Conservation (phyloP, 2,113 vertebrate genomes). For the Sciurus niger region DNA sequence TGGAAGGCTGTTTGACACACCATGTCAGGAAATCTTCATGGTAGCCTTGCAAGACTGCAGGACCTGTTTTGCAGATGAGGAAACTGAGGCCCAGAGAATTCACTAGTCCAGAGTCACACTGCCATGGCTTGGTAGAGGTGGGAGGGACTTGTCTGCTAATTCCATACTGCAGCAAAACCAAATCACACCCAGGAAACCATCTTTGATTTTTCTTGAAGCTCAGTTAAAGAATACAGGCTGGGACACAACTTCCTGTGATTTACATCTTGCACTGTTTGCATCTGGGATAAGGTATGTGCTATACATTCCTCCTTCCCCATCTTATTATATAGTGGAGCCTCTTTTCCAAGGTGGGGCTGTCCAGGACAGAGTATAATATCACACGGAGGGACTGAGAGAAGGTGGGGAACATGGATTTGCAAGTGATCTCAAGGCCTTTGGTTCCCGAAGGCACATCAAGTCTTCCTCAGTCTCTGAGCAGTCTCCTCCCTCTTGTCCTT, state of each 20-base stretch:
- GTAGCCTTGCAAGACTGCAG: neutral
- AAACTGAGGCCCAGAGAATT: neutral
- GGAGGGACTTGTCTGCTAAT: neutral
- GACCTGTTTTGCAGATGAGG: neutral
- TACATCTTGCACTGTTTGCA: neutral
- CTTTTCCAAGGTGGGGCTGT: neutral
- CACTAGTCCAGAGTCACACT: neutral
- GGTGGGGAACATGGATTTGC: neutral
- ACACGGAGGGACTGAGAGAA: rapidly evolving
- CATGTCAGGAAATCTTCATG: neutral
- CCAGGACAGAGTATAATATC: neutral
- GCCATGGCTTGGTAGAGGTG: neutral
- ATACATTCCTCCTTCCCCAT: neutral
- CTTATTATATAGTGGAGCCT: neutral
- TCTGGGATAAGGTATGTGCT: neutral
- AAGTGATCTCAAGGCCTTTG: rapidly evolving
- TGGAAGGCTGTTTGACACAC: neutral
- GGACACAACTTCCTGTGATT: neutral
- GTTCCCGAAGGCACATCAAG: neutral
- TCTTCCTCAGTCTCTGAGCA: neutral
- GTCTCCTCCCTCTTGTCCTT: constrained; percentile 30
- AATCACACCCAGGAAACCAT: neutral
- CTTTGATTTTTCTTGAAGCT: neutral
- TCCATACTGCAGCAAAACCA: neutral
- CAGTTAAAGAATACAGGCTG: neutral